Evolutionary conservation across 1,140 invertebrate species (phyloP), one percentile per base, ranked within the genome.

Genomic region (Megalonaias nervosa): DNA sequence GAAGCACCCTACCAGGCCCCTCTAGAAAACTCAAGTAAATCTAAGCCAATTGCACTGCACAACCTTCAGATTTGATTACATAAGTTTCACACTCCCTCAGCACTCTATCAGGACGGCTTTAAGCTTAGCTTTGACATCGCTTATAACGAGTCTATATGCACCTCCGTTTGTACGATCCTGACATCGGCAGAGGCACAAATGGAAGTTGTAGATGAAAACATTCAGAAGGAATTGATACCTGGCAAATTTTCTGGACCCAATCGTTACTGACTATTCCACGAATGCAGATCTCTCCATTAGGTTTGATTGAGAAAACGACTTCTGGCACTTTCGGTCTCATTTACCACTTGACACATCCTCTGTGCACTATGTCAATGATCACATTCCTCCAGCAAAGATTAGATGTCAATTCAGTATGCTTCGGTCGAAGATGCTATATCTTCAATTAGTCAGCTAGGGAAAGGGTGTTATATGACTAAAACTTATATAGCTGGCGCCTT

Each of bases 341-440:
- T 59, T 74, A 83, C n/a, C 38, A 81, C 60, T 58, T 81, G 14
- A 74, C 66, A 57, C 69, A 69, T 69, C 82, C 82, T 4, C 31
- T 3, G 26, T 31, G 26, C 26, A 31, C 26, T 31, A 1, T 31
- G 26, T 31, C 26, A 31, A 12, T 19, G 72, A 75, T 21, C 4
- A 62, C 9, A 79, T 74, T 17, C 72, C 15, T n/a, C 26, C 26
- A 31, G 26, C 2, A 31, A 31, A 12, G 26, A 74, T 21, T 16
- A 59, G 15, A 56, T 56, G 15, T 56, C 70, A 21, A 77, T 84
- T n/a, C 21, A 67, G 19, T 84, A 82, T 77, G n/a, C 38, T 0
- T 59, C 60, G 13, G 48, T 81, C 61, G 74, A 79, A 17, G 38
- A 75, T 66, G 80, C 62, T 2, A 67, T 74, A 48, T 16, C 48